These are phyloP conservation scores for Sphenodon punctatus DNA, from an alignment of 2,797 vertebrate genomes.

Conservation along the genomic window DNA sequence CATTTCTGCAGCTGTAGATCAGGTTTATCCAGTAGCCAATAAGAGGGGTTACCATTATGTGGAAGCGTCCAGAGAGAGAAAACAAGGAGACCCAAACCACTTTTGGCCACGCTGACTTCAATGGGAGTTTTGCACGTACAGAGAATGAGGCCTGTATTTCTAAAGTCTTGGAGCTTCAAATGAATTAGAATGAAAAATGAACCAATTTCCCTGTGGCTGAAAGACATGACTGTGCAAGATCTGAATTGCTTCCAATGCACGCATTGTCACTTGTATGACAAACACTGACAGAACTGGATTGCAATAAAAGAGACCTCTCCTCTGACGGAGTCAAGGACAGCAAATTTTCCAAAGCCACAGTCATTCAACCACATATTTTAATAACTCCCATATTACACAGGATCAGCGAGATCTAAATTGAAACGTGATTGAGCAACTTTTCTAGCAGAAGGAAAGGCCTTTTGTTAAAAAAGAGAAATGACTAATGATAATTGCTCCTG, in stretches of 20 bases:
- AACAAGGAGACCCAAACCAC: too few species aligned
- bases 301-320: not conserved
- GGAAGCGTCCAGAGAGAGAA: too few species aligned
- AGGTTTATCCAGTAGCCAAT: too few species aligned
- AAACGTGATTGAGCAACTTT: conserved; percentile 12
- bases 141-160: not conserved
- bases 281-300: not conserved
- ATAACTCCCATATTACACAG: not conserved
- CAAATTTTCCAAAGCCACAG: not conserved
- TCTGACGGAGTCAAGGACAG: not conserved
- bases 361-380: not conserved
- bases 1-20: too few species aligned
- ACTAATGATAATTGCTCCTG: not conserved
- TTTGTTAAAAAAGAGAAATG: not conserved
- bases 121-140: not conserved
- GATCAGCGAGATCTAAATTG: conserved; percentile 32
- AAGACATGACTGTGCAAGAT: not conserved
- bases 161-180: not conserved
- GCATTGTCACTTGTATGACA: not conserved
- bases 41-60: too few species aligned
- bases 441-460: not conserved
- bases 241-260: not conserved
- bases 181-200: not conserved
- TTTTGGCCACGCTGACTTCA: not conserved
- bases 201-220: not conserved